Conservation (phyloP, 2,113 vertebrate species). For the Phodopus roborovskii region DNA sequence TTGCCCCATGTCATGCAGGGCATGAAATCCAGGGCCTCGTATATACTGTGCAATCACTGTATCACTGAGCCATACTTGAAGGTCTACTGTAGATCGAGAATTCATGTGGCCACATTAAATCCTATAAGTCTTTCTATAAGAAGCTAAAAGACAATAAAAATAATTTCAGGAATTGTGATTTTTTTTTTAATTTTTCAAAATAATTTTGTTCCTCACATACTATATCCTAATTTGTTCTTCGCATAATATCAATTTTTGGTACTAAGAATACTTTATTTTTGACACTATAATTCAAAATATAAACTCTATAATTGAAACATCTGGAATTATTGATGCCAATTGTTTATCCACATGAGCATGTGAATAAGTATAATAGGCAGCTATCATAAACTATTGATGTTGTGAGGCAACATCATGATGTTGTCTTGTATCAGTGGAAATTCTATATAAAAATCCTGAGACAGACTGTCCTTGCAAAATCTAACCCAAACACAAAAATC, state of each 20-base stretch:
- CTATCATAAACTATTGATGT: neutral
- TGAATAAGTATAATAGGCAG: neutral
- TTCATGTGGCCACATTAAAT: neutral
- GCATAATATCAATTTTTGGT: neutral
- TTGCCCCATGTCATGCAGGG: neutral
- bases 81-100: neutral
- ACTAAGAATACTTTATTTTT: slow-evolving; percentile 9
- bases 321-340: neutral
- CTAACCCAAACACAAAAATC: neutral
- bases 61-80: neutral
- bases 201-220: neutral
- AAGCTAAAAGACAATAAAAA: neutral
- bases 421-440: neutral
- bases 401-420: neutral
- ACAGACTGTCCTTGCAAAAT: neutral
- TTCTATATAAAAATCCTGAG: neutral
- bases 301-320: slow-evolving; percentile 3
- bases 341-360: neutral
- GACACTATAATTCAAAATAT: neutral
- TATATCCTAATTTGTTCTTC: neutral
- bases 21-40: neutral
- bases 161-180: neutral
- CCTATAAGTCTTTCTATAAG: neutral
- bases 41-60: neutral
- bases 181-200: neutral